Evolutionary conservation across 2,113 vertebrate species (phyloP).

Genomic region (Coregonus clupeaformis): DNA sequence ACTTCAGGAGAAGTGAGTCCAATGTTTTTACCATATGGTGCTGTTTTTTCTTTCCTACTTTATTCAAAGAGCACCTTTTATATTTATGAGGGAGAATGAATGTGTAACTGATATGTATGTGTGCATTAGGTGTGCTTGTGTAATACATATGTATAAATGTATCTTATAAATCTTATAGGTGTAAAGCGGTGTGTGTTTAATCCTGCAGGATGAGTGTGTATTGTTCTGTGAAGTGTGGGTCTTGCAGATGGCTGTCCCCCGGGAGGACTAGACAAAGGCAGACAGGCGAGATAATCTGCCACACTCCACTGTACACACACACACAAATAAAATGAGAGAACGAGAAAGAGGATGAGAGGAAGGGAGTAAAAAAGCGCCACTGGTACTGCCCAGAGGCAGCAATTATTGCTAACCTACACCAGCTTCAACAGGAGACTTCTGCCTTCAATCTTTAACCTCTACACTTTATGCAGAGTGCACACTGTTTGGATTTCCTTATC

Average conservation of each 20-base stretch:
- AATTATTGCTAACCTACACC: background rate
- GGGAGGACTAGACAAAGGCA: slow-evolving; percentile 18
- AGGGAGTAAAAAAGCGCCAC: background rate
- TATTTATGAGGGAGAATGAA: too few species aligned
- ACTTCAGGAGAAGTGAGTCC: too few species aligned
- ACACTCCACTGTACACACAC: background rate
- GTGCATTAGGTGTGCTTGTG: too few species aligned
- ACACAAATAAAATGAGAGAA: background rate
- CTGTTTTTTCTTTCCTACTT: too few species aligned
- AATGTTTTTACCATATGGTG: too few species aligned
- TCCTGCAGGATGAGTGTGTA: background rate
- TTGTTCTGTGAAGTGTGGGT: slow-evolving; percentile 5
- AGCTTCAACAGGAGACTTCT: background rate
- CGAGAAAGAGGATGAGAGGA: background rate
- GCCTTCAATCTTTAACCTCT: background rate
- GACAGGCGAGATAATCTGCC: slow-evolving; percentile 2
- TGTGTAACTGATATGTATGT: too few species aligned
- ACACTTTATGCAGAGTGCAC: too few species aligned
- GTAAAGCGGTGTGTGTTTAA: background rate
- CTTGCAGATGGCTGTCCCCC: slow-evolving; percentile 12
- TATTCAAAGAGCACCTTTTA: too few species aligned
- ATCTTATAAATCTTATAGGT: too few species aligned
- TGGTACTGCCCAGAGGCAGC: slow-evolving; percentile 9
- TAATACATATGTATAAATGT: too few species aligned
- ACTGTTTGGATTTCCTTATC: too few species aligned